Base-by-base conservation (phyloP, 2,888 invertebrate species). In the Troides oblongomaculatus region DNA sequence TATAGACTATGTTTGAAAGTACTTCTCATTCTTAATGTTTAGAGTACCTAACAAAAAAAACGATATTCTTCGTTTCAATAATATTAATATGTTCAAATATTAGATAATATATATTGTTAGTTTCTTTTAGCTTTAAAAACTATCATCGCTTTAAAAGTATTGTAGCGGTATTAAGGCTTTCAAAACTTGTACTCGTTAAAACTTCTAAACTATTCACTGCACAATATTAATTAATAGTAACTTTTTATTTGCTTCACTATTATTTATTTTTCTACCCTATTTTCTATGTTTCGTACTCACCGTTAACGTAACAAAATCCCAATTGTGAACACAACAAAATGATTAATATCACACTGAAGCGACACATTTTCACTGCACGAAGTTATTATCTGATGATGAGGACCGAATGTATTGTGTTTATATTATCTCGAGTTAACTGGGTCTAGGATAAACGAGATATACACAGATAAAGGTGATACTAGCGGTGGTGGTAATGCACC, bases 261-360 rank as follows among this genome's bases (percentile, higher is more conserved):
- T 23, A 39, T 18, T 30, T 25, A 12, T 6, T 25, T 23, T 67
- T 62, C 25, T 43, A 43, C 8, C 43, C 12, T 46, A 46, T 46
- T 14, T 12, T 46, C 46, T 14, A 14, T 46, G 0, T 46, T 0
- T 14, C 12, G 4, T 64, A 91, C 91, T 92, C 73, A 92, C 92
- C 76, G 76, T 92, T 92, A n/a, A 92, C 77, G 74, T 78, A 92
- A 75, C 89, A 86, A 58, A 81, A 81, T 82, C 84, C 88, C 77
- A 79, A 79, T 76, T 83, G 78, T 73, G 83, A 70, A 70, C 73
- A 78, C 53, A 79, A 72, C 64, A 86, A 59, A 66, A 80, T 67
- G 17, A 85, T 71, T 73, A 84, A 61, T 68, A 82, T 66, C 77
- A 78, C 73, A 72, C 69, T 76, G 30, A 76, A 76, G 77, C 83